Base-by-base conservation (phyloP, 2,888 invertebrate species). In the Rhogogaster chlorosoma region DNA sequence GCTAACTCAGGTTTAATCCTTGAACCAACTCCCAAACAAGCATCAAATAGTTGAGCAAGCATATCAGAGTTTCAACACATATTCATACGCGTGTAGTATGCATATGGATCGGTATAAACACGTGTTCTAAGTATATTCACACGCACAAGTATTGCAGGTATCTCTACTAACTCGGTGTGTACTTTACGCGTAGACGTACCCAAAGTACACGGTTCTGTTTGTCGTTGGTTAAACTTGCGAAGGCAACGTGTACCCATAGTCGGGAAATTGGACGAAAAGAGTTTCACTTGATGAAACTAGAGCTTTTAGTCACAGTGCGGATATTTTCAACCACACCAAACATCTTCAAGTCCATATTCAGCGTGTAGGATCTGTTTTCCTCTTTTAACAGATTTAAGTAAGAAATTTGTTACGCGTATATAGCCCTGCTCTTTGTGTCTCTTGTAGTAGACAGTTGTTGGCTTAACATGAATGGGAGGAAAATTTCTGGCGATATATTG, bases 31-130 rank as follows among this genome's bases (percentile, higher is more conserved):
- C 80, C 53, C 80, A 80, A 80, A 80, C 80, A 80, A 80, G 80
- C 80, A 64, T 80, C 80, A 80, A 80, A 80, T 80, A 80, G 80
- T 80, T 80, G 80, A 80, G 80, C 80, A 80, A 80, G 80, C 80
- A 80, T 80, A 80, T 80, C 80, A 77, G 77, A 77, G 77, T 32
- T 77, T 77, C 77, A 29, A 77, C 77, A 77, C 32, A 29, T 49
- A 77, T 45, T 38, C 73, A 42, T 38, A 29, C 22, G n/a, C 73
- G 42, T 22, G 38, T 73, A 26, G 42, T 12, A 38, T 10, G 10
- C 22, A 73, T 67, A 73, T 45, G 45, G 22, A 42, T 32, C 45
- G 22, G 49, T 77, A n/a, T 77, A 77, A 77, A 29, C 53, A 18
- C 77, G 29, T 77, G 12, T 49, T 67, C 29, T 15, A 32, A 53